Base-by-base conservation (phyloP, 2,797 vertebrate species). In the Erpetoichthys calabaricus region DNA sequence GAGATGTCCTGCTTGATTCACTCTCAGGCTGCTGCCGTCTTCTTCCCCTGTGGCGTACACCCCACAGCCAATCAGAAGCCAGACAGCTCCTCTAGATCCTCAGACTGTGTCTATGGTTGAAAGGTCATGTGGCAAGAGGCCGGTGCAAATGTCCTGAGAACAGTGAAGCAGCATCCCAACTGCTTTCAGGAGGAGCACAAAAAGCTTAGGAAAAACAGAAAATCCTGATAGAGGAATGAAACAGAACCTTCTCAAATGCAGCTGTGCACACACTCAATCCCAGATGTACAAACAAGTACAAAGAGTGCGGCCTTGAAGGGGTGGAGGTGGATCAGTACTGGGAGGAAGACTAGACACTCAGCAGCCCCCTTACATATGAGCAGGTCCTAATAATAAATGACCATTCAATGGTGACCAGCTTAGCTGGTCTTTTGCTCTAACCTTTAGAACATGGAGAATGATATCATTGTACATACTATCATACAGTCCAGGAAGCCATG, bases 91-190 rank as follows among this genome's bases (percentile, higher is more conserved):
- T 65, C 68, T 68, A 72, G 67, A 66, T 62, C 67, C 69, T 66
- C 62, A 62, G 63, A 60, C 57, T 1, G 45, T 68, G 54, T 57
- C 52, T 85, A 83, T 88, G 85, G 85, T 58, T 4, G 42, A 64
- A 55, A 64, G 62, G 42, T 56, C 45, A 66, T 50, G 73, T 79
- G 75, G 81, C 86, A 83, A 83, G 84, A 63, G 80, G 75, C 53
- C 67, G 74, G 80, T 85, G 82, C 81, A 87, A 82, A 88, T 88
- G 84, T 87, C 83, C 83, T 88, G 86, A 85, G 86, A 87, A 88
- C 85, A 76, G 80, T 83, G 72, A 25, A 25, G 25, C 69, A 77
- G 75, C 81, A 80, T 86, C 82, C 80, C 81, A 83, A 74, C 78
- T 67, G 69, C 73, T 75, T 67, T 67, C 63, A 70, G 72, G 74